Percentiles rank a stretch among this genome's conserved stretches.
These are phyloP conservation scores for Oconnorella tubifera DNA, from an alignment of 2,888 invertebrate species.

Conservation along the genomic window DNA sequence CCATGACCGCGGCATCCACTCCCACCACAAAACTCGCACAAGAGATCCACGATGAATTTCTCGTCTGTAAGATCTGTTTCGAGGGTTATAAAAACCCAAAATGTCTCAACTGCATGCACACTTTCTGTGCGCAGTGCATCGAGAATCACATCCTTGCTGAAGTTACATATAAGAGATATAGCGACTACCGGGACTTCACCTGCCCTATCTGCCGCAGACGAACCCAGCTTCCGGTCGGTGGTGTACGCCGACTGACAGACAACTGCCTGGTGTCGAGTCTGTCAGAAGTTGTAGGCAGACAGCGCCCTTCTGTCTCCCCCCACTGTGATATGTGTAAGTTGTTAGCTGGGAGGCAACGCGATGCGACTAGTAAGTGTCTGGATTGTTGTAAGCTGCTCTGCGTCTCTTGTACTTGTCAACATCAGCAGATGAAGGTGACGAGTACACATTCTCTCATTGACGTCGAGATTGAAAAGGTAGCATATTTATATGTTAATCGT, in stretches of 20 bases:
- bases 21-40: slow-evolving; percentile 46
- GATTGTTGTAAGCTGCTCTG: slow-evolving; percentile 56
- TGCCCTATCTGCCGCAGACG: slow-evolving; percentile 55
- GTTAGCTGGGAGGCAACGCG: slow-evolving; percentile 33
- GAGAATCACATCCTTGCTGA: slow-evolving; percentile 54
- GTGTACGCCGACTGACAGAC: slow-evolving; percentile 57
- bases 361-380: slow-evolving; percentile 48
- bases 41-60: slow-evolving; percentile 56
- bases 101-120: slow-evolving; percentile 55
- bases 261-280: slow-evolving; percentile 57
- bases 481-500: neutral
- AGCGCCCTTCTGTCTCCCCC: slow-evolving; percentile 52
- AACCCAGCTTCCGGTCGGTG: slow-evolving; percentile 55
- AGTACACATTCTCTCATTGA: slow-evolving; percentile 55
- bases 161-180: slow-evolving; percentile 55
- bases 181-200: slow-evolving; percentile 56
- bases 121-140: slow-evolving; percentile 55
- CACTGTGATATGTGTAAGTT: slow-evolving; percentile 56
- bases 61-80: slow-evolving; percentile 56
- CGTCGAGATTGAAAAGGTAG: slow-evolving; percentile 54
- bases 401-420: slow-evolving; percentile 51
- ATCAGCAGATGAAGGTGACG: slow-evolving; percentile 54
- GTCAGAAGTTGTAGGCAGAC: slow-evolving; percentile 49
- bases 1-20: neutral
- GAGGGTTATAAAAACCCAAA: slow-evolving; percentile 56